phyloP scores from a whole-genome alignment of 2,113 vertebrate genomes.

The Hippocampus comes region DNA sequence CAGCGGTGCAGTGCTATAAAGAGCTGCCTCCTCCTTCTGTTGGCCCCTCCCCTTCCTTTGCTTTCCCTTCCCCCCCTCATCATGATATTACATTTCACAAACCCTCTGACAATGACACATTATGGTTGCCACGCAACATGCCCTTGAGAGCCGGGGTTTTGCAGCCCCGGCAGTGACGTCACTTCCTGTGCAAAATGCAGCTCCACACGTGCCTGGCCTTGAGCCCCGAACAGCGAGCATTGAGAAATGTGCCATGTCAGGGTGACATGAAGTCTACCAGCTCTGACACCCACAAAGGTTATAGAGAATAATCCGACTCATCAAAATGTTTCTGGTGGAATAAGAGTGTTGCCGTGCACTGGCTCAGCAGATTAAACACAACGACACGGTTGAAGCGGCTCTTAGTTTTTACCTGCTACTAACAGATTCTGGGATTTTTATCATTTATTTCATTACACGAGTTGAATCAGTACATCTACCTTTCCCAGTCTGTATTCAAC shows the following conservation, averaged over 20 bases:
- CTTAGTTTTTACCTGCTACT: not conserved
- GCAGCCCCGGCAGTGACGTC: conserved; percentile 53
- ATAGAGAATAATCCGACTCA: conserved; percentile 22
- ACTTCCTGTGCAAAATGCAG: conserved; percentile 64
- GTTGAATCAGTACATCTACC: too few relatives aligned
- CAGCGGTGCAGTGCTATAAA: conserved; percentile 7
- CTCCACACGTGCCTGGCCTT: conserved; percentile 22
- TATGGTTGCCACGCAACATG: conserved; percentile 68
- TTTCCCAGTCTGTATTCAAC: too few relatives aligned
- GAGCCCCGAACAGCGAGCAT: conserved; percentile 23
- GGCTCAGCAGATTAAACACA: conserved; percentile 31
- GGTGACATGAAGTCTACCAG: conserved; percentile 13
- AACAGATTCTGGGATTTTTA: too few relatives aligned
- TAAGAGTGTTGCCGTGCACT: conserved; percentile 42
- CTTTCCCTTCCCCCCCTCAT: not conserved
- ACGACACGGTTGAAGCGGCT: conserved; percentile 33
- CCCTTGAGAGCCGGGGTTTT: conserved; percentile 45
- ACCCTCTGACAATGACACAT: conserved; percentile 67
- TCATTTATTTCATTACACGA: too few relatives aligned
- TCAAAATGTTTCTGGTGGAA: conserved; percentile 27
- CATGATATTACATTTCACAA: conserved; percentile 68
- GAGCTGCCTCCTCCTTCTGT: conserved; percentile 16
- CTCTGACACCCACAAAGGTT: conserved; percentile 15
- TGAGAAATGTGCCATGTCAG: conserved; percentile 35
- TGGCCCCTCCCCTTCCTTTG: conserved; percentile 19